Evolutionary conservation across 2,888 invertebrate species (phyloP).

Genomic region (Synergus laeviventris): DNA sequence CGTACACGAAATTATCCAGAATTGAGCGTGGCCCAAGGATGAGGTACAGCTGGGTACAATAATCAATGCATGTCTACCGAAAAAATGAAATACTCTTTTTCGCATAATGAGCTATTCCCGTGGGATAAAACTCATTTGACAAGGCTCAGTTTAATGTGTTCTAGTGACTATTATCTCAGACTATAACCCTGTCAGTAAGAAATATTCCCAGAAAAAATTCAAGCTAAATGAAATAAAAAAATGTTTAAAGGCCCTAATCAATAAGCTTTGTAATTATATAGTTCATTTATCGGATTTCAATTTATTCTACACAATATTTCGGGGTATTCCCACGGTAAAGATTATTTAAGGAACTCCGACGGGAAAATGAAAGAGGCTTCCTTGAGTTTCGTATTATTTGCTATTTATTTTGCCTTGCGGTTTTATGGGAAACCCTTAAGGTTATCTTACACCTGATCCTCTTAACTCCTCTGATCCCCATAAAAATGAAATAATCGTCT

Average conservation of each 20-base stretch:
- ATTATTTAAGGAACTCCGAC: neutral
- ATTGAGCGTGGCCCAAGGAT: neutral
- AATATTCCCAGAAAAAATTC: neutral
- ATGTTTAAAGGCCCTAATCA: neutral
- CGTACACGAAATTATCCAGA: neutral
- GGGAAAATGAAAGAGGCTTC: constrained; percentile 13
- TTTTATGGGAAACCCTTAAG: constrained; percentile 10
- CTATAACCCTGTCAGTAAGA: neutral
- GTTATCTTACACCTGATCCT: constrained; percentile 33
- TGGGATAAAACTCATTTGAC: constrained; percentile 19
- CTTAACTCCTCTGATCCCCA: constrained; percentile 4
- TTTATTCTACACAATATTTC: neutral
- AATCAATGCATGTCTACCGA: constrained; percentile 12
- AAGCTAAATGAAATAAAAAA: neutral
- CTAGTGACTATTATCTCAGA: constrained; percentile 8
- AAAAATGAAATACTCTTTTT: constrained; percentile 1
- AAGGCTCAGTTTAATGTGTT: constrained; percentile 1
- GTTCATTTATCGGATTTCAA: too few relatives aligned
- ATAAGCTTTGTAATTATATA: too few relatives aligned
- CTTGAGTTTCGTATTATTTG: constrained; percentile 10
- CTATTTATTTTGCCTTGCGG: constrained; percentile 12
- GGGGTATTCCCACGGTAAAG: constrained; percentile 15
- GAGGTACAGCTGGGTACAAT: constrained; percentile 11
- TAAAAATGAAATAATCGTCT: constrained; percentile 1
- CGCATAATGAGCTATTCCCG: constrained; percentile 23